Evolutionary conservation across 1,140 invertebrate species (phyloP), one percentile per base, ranked within the genome.

Genomic region (Hyles euphorbiae): DNA sequence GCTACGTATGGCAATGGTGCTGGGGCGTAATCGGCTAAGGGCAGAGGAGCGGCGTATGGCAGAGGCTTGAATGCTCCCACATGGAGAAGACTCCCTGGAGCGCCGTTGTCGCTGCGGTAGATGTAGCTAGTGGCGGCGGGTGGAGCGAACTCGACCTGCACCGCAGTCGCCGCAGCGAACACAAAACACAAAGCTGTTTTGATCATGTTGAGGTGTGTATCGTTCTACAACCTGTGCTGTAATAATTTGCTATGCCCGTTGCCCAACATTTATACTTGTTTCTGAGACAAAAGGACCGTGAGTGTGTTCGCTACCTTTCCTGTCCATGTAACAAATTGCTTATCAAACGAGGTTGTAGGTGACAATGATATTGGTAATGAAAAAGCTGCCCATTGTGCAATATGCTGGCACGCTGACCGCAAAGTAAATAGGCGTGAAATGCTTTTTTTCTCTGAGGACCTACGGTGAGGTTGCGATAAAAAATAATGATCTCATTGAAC

Each of bases 41-140:
- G 77, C 22, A 82, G 34, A 0, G 76, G 76, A 7, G 81, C 72
- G 0, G 72, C 69, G 53, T 76, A 84, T 0, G 72, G 65, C 9
- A 69, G 65, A 2, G 76, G 86, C 46, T 83, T 70, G 11, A 77
- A 80, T 1, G 73, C 74, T 44, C 89, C 89, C 5, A 91, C 64
- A 34, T 90, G 79, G 3, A 91, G 81, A 34, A 88, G 81, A 56
- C 78, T 89, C 0, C 80, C 84, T 0, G 90, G 90, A 0, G 80
- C 87, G n/a, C 78, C 73, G 44, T 88, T 83, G 62, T 91, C 90
- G 60, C 81, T 91, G 11, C 89, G 71, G 67, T 90, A 91, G 53
- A 91, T 85, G 65, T 90, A 91, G 52, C 90, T 88, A 2, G 85
- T 83, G 3, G 89, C 87, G 0, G 79, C 76, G 0, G 87, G 78